phyloP scores from a whole-genome alignment of 2,888 invertebrate genomes.

The Dryobota labecula region DNA sequence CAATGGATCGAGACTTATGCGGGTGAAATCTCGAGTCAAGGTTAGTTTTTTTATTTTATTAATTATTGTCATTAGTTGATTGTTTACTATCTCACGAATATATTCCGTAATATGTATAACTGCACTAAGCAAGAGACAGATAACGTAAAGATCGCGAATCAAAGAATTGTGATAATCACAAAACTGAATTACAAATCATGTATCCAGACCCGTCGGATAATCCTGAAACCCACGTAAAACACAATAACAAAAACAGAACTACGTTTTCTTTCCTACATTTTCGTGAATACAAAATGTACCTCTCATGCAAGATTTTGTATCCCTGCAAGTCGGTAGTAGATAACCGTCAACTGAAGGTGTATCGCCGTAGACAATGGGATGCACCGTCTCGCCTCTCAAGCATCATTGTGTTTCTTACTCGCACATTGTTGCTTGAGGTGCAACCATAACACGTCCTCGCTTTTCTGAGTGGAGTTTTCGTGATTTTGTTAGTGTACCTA shows the following conservation, averaged over 20 bases:
- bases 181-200: neutral
- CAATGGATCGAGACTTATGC: too few species aligned
- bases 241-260: neutral
- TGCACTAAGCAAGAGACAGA: neutral
- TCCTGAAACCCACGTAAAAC: slow-evolving; percentile 1
- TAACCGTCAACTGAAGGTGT: slow-evolving; percentile 17
- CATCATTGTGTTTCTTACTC: slow-evolving; percentile 22
- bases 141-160: too few species aligned
- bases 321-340: slow-evolving; percentile 6
- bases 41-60: too few species aligned
- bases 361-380: slow-evolving; percentile 25
- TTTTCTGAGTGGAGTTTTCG: neutral
- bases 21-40: too few species aligned
- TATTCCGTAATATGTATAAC: neutral
- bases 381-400: slow-evolving; percentile 16
- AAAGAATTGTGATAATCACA: neutral
- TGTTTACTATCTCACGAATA: neutral
- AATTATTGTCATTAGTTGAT: too few species aligned
- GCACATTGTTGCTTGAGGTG: slow-evolving; percentile 31
- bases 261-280: neutral
- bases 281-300: slow-evolving; percentile 18
- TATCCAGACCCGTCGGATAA: too few species aligned
- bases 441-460: slow-evolving; percentile 4
- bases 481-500: neutral
- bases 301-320: neutral